Evolutionary conservation across 2,113 vertebrate genomes (phyloP).

Genomic region (Oplegnathus fasciatus): DNA sequence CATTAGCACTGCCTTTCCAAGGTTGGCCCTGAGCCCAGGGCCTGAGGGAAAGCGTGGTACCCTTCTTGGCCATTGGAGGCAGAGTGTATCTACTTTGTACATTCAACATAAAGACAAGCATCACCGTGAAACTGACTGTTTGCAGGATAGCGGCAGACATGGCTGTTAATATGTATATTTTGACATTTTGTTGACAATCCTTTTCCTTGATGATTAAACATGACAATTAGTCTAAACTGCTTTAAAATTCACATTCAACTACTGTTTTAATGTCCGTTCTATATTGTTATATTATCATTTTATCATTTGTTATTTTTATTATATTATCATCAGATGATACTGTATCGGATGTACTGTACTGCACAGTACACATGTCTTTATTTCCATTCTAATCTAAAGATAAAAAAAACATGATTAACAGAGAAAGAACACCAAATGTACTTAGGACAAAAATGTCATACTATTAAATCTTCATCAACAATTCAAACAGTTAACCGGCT

Average conservation of each 20-base stretch:
- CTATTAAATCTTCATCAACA: background rate
- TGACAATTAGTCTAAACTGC: background rate
- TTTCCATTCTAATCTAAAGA: background rate
- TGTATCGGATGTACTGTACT: background rate
- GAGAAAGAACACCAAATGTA: background rate
- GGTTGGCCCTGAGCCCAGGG: slow-evolving; percentile 70
- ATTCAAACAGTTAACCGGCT: slow-evolving; percentile 8
- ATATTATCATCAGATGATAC: background rate
- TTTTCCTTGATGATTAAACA: background rate
- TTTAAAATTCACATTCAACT: background rate
- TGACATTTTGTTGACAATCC: background rate
- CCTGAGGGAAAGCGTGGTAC: slow-evolving; percentile 39
- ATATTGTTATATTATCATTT: background rate
- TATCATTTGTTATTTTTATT: background rate
- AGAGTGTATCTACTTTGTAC: slow-evolving; percentile 17
- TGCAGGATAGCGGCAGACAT: too few species aligned
- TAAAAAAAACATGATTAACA: background rate
- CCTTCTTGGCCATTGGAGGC: slow-evolving; percentile 41
- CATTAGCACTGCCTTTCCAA: slow-evolving; percentile 79
- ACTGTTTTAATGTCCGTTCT: background rate
- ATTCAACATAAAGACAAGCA: slow-evolving; percentile 21
- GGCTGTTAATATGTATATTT: too few species aligned
- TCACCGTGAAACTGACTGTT: background rate
- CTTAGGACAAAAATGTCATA: background rate
- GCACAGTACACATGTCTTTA: background rate